phyloP scores from a whole-genome alignment of 2,888 invertebrate species.

The Rhingia campestris region DNA sequence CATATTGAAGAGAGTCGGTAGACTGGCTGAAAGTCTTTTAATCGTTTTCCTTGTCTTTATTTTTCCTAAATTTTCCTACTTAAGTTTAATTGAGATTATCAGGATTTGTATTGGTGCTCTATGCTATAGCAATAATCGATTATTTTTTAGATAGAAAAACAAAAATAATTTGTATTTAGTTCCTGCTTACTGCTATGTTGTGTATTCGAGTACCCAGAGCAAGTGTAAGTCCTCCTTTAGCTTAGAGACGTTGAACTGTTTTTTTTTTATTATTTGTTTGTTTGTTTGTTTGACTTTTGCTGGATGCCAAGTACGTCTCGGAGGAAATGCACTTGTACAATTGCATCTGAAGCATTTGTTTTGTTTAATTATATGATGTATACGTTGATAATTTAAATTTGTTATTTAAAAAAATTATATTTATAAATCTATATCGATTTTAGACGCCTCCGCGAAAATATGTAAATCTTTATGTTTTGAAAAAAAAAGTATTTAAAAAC shows the following conservation, averaged over 20 bases:
- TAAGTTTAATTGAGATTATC: constrained; percentile 43
- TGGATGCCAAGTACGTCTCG: constrained; percentile 48
- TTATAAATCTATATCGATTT: constrained; percentile 56
- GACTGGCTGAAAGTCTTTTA: constrained; percentile 60
- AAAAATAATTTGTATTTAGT: constrained; percentile 39
- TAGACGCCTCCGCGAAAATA: constrained; percentile 49
- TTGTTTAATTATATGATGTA: constrained; percentile 31
- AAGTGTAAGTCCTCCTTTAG: constrained; percentile 24
- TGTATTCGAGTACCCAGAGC: not conserved
- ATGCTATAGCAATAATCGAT: constrained; percentile 53
- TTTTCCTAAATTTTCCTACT: constrained; percentile 38
- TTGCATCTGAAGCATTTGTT: constrained; percentile 43
- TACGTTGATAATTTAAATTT: constrained; percentile 44
- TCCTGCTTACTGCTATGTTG: constrained; percentile 53
- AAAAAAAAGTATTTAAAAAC: constrained; percentile 50
- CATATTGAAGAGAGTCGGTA: constrained; percentile 69
- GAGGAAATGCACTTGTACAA: constrained; percentile 34
- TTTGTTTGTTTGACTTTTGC: constrained; percentile 14
- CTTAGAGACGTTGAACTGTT: constrained; percentile 51
- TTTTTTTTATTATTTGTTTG: constrained; percentile 3
- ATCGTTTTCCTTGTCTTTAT: constrained; percentile 18
- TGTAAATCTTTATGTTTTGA: constrained; percentile 43
- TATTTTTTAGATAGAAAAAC: constrained; percentile 40
- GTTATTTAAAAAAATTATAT: constrained; percentile 42
- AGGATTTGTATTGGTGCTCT: constrained; percentile 56